Percentiles rank a stretch among this genome's conserved stretches.
These are phyloP conservation scores for Triplophysa tibetana DNA, from an alignment of 2,113 vertebrate species.

Conservation along the genomic window DNA sequence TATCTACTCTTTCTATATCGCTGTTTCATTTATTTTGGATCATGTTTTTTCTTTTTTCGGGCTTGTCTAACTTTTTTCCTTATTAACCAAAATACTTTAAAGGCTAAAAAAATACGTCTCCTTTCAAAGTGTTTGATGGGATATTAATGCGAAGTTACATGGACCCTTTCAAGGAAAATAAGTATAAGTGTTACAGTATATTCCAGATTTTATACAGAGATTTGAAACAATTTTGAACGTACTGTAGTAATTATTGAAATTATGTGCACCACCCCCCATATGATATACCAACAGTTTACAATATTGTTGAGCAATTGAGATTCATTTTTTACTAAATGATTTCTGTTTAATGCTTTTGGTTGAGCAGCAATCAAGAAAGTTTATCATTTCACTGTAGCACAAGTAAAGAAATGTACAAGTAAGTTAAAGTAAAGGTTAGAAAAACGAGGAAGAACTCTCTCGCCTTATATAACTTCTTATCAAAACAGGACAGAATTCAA, in stretches of 20 bases:
- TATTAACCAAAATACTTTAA: neutral
- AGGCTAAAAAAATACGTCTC: too few relatives aligned
- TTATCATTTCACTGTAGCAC: too few relatives aligned
- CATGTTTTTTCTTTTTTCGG: slow-evolving; percentile 53
- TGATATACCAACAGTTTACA: too few relatives aligned
- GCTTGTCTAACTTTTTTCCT: slow-evolving; percentile 32
- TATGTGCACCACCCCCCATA: too few relatives aligned
- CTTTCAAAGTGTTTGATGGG: neutral
- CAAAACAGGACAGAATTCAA: slow-evolving; percentile 4
- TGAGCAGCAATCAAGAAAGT: too few relatives aligned
- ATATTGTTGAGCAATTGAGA: too few relatives aligned
- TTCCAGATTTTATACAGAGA: too few relatives aligned
- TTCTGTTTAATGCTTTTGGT: too few relatives aligned
- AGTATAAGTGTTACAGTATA: neutral
- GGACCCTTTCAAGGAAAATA: neutral
- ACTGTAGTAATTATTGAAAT: too few relatives aligned
- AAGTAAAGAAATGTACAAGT: neutral
- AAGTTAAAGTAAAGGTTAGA: neutral
- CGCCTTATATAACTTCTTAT: neutral
- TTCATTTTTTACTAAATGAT: too few relatives aligned
- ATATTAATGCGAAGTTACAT: neutral
- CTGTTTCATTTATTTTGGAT: slow-evolving; percentile 64
- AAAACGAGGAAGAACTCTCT: neutral
- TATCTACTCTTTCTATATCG: slow-evolving; percentile 59
- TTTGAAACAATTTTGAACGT: neutral